phyloP scores from a whole-genome alignment of 2,797 vertebrate genomes.

The Hybognathus amarus region DNA sequence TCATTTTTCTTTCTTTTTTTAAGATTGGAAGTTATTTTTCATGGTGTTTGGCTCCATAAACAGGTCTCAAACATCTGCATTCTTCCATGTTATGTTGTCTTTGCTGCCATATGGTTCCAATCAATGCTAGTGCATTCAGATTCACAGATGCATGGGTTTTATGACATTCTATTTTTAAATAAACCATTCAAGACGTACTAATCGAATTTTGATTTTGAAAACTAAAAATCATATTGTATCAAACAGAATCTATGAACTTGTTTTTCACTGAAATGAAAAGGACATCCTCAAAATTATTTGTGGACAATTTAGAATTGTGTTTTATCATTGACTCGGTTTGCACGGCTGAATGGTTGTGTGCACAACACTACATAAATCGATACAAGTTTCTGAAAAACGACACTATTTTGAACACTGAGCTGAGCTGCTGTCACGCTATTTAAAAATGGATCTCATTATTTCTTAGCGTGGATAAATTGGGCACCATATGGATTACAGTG shows the following conservation, averaged over 20 bases:
- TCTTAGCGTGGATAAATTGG: slow-evolving; percentile 71
- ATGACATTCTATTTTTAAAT: background rate
- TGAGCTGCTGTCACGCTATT: slow-evolving; percentile 21
- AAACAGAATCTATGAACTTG: background rate
- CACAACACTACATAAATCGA: background rate
- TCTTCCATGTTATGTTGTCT: background rate
- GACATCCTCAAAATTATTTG: background rate
- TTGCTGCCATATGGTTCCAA: background rate
- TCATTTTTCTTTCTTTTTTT: background rate
- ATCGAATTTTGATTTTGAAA: background rate
- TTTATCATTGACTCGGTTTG: background rate
- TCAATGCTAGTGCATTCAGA: no score
- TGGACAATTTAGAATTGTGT: background rate
- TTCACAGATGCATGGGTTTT: background rate
- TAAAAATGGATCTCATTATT: slow-evolving; percentile 57
- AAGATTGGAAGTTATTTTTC: background rate
- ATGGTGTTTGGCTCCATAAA: background rate
- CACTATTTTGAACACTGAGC: slow-evolving; percentile 3
- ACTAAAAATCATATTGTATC: background rate
- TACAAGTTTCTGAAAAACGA: background rate
- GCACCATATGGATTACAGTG: slow-evolving; percentile 65
- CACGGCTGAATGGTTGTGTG: background rate
- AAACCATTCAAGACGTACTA: no score
- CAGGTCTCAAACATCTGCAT: background rate
- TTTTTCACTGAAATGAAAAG: background rate